Base-by-base conservation (phyloP, 2,797 vertebrate genomes). In the Hippocampus kuda region DNA sequence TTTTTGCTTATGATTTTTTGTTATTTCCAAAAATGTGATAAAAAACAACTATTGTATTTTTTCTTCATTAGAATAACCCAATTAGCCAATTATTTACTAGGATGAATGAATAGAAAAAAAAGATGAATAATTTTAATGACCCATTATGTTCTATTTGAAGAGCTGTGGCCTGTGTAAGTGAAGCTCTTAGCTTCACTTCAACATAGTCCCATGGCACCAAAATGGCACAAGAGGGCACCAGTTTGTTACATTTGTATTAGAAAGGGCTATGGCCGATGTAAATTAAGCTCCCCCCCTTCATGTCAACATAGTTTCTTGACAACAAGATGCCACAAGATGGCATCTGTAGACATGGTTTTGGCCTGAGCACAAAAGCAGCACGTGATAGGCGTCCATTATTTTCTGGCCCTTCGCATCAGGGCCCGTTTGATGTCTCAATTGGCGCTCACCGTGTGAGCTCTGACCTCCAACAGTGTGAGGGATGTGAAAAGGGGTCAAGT, bases 341-440 rank as follows among this genome's bases (percentile, higher is more conserved):
- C 26, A 24, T 59, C 4, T 59, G 2, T 27, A 27, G 27, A 30
- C 26, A 20, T 1, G 57, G 27, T 4, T 59, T 59, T 59, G 15
- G 9, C 16, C 48, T 57, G 24, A 56, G 10, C 9, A n/a, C n/a
- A 56, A 24, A 11, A 56, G 24, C 56, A 27, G 26, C 56, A 13
- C 1, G 1, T 59, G 34, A 38, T 38, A 38, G 34, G 6, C 34
- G 34, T 15, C 24, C 12, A 26, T 57, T 57, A 13, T 26, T 26
- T 57, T 57, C 1, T 38, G 34, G 12, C n/a, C 13, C 26, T 57
- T 49, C 18, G 48, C 15, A 5, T 20, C 44, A 3, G 15, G 44
- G 44, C 15, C 48, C 15, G 84, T 88, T 83, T 88, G 82, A 87
- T 81, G 81, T 84, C 75, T 85, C 80, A 80, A 79, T 88, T 75